These are phyloP conservation scores for Formica selysi DNA, from an alignment of 1,140 invertebrate species.

Conservation along the genomic window DNA sequence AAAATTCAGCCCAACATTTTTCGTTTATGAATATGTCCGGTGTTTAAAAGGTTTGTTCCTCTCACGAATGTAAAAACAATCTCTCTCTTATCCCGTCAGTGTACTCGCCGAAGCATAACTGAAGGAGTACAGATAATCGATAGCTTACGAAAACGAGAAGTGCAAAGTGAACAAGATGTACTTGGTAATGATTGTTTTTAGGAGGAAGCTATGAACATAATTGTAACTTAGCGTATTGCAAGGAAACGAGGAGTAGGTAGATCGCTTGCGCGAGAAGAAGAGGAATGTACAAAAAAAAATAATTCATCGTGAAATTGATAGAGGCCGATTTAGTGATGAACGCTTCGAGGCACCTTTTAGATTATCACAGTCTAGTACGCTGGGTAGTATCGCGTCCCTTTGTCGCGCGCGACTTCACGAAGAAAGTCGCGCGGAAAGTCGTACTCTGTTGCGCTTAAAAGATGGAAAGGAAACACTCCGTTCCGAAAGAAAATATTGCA, in stretches of 20 bases:
- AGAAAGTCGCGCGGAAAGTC: slow-evolving; percentile 18
- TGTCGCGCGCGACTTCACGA: slow-evolving; percentile 49
- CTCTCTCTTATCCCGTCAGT: slow-evolving; percentile 6
- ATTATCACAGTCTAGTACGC: slow-evolving; percentile 85
- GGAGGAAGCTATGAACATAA: slow-evolving; percentile 49
- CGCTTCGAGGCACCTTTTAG: slow-evolving; percentile 80
- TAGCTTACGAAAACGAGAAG: slow-evolving; percentile 1
- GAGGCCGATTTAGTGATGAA: slow-evolving; percentile 70
- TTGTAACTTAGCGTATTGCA: slow-evolving; percentile 52
- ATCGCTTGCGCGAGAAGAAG: slow-evolving; percentile 55
- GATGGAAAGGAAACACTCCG: neutral
- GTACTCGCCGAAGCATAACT: slow-evolving; percentile 39
- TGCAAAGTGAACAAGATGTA: neutral
- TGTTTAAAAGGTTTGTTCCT: slow-evolving; percentile 12
- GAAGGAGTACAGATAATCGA: slow-evolving; percentile 24
- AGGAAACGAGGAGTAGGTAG: slow-evolving; percentile 63
- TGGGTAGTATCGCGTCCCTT: slow-evolving; percentile 75
- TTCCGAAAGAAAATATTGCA: slow-evolving; percentile 21
- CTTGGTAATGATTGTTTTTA: slow-evolving; percentile 42
- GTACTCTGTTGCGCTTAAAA: slow-evolving; percentile 46
- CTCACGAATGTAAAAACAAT: slow-evolving; percentile 6
- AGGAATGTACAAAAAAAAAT: slow-evolving; percentile 67
- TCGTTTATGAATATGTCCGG: neutral
- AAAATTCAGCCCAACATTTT: neutral
- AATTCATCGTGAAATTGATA: slow-evolving; percentile 74